These are phyloP conservation scores for Melanaphis sacchari DNA, from an alignment of 1,140 invertebrate species.

Conservation along the genomic window DNA sequence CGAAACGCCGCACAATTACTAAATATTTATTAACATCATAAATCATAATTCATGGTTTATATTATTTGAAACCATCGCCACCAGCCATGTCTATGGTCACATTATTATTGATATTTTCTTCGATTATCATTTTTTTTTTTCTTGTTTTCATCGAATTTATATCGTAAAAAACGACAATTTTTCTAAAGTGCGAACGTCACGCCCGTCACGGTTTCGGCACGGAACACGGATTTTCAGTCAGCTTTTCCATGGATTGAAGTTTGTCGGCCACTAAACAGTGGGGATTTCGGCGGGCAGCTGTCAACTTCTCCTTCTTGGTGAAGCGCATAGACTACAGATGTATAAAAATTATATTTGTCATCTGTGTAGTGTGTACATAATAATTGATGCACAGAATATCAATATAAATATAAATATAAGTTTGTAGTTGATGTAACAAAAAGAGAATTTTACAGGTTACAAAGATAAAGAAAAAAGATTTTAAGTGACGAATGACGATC, in stretches of 20 bases:
- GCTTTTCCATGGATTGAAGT: constrained; percentile 31
- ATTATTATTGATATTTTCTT: background rate
- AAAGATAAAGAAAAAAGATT: no score
- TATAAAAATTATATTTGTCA: no score
- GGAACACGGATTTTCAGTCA: background rate
- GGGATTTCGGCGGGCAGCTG: background rate
- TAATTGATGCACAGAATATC: no score
- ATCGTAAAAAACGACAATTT: background rate
- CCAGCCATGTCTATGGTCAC: background rate
- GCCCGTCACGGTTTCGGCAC: no score
- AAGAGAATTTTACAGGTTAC: no score
- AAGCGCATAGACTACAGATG: no score
- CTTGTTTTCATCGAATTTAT: background rate
- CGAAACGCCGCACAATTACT: background rate
- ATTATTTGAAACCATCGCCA: background rate
- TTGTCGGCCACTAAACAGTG: background rate
- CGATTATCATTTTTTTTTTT: background rate
- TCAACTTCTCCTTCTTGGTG: background rate
- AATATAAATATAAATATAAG: no score
- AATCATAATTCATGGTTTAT: background rate
- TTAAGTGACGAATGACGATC: no score
- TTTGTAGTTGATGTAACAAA: no score
- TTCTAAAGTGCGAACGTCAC: no score
- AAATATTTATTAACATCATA: background rate
- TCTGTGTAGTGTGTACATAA: no score